Percentiles rank a stretch among this genome's conserved stretches.
Evolutionary conservation across 2,797 vertebrate genomes (phyloP).

Genomic region (Dromococcyx pavoninus): DNA sequence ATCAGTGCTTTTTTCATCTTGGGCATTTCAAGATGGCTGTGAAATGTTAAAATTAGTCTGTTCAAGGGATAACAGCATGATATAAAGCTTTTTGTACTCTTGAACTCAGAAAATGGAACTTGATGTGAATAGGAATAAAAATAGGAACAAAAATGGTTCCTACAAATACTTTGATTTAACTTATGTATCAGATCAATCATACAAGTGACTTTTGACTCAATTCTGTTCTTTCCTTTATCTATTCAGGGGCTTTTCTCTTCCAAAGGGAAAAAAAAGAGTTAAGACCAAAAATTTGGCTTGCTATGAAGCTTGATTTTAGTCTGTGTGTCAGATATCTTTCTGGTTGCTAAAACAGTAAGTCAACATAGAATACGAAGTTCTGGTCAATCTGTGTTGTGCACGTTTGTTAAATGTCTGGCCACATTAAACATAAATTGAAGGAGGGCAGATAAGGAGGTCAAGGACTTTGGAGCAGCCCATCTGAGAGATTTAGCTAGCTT

Average conservation of each 20-base stretch:
- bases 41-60: conserved; percentile 5
- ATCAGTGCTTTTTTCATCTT: background rate
- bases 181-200: conserved; percentile 5
- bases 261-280: background rate
- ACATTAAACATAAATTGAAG: background rate
- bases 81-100: background rate
- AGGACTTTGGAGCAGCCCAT: background rate
- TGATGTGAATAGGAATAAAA: background rate
- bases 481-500: background rate
- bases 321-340: background rate
- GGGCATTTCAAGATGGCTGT: background rate
- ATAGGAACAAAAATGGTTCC: background rate
- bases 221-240: background rate
- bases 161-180: conserved; percentile 24
- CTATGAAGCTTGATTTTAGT: background rate
- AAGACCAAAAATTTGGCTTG: background rate
- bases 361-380: background rate
- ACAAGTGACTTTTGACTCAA: background rate
- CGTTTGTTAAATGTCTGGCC: background rate
- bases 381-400: background rate
- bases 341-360: background rate
- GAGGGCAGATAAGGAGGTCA: background rate
- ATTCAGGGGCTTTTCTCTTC: background rate
- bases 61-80: conserved; percentile 8
- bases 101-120: background rate